Percentiles rank a stretch among this genome's conserved stretches.
Conservation (phyloP, 2,888 invertebrate species). For the Phyllotreta cruciferae region DNA sequence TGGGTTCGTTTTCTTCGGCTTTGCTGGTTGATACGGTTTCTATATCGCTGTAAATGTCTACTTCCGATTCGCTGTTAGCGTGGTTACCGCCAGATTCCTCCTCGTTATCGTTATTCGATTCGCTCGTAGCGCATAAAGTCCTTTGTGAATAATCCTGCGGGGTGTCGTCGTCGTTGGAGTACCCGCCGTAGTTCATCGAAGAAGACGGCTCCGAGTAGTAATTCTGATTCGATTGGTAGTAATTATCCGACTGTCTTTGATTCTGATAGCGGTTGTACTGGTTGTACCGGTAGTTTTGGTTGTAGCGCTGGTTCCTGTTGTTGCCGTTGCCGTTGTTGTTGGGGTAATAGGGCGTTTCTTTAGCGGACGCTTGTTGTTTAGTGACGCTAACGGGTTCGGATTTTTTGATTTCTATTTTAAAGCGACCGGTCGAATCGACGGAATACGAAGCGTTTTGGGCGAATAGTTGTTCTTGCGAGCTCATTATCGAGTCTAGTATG, state of each 20-base stretch:
- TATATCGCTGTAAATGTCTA: slow-evolving; percentile 70
- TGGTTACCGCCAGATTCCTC: slow-evolving; percentile 42
- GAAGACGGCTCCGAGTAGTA: slow-evolving; percentile 38
- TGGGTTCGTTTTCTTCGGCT: slow-evolving; percentile 47
- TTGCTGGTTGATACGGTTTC: slow-evolving; percentile 58
- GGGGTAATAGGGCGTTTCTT: slow-evolving; percentile 34
- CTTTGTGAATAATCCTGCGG: slow-evolving; percentile 53
- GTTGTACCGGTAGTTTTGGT: slow-evolving; percentile 30
- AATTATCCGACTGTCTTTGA: slow-evolving; percentile 35
- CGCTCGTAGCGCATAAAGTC: slow-evolving; percentile 48
- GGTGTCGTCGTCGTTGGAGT: slow-evolving; percentile 41
- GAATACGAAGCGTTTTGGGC: slow-evolving; percentile 68
- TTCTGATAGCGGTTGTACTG: slow-evolving; percentile 37
- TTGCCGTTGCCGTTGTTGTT: not conserved
- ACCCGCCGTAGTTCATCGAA: slow-evolving; percentile 33
- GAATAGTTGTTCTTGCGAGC: slow-evolving; percentile 74
- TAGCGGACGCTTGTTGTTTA: slow-evolving; percentile 26
- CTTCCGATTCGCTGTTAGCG: slow-evolving; percentile 60
- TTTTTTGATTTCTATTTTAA: slow-evolving; percentile 61
- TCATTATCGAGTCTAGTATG: slow-evolving; percentile 73
- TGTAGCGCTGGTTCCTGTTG: slow-evolving; percentile 30
- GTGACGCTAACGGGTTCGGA: slow-evolving; percentile 30
- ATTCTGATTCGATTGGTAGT: slow-evolving; percentile 36
- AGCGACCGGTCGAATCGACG: slow-evolving; percentile 68
- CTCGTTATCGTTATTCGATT: slow-evolving; percentile 44